Percentiles rank a stretch among this genome's conserved stretches.
phyloP scores from a whole-genome alignment of 1,140 invertebrate genomes.

The Drosophila ohnishii region DNA sequence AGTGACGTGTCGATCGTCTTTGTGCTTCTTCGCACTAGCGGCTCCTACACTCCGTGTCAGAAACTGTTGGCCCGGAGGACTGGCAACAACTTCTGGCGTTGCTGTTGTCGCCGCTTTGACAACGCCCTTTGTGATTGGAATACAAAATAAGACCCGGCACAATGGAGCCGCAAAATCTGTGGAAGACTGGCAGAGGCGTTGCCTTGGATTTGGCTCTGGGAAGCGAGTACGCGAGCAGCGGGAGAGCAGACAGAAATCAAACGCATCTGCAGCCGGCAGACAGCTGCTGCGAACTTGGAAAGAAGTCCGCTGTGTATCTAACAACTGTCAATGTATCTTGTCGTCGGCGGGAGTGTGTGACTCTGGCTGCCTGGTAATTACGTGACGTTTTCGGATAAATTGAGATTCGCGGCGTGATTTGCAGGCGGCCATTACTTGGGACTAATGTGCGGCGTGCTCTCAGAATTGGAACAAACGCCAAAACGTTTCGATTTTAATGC shows the following conservation, averaged over 20 bases:
- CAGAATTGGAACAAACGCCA: slow-evolving; percentile 78
- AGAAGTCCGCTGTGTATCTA: slow-evolving; percentile 55
- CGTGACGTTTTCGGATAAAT: slow-evolving; percentile 82
- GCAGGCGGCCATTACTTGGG: slow-evolving; percentile 67
- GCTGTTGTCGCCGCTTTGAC: slow-evolving; percentile 76
- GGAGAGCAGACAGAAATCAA: slow-evolving; percentile 65
- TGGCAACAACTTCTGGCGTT: slow-evolving; percentile 68
- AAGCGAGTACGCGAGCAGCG: slow-evolving; percentile 9
- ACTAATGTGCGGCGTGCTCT: slow-evolving; percentile 75
- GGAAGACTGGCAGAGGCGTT: slow-evolving; percentile 52
- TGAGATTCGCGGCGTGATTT: slow-evolving; percentile 74
- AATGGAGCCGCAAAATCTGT: slow-evolving; percentile 57
- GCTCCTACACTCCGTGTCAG: slow-evolving; percentile 41
- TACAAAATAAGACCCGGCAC: slow-evolving; percentile 71
- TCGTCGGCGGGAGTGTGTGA: slow-evolving; percentile 19
- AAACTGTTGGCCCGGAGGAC: slow-evolving; percentile 53
- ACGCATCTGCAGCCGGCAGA: slow-evolving; percentile 69
- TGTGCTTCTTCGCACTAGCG: slow-evolving; percentile 35
- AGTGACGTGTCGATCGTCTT: slow-evolving; percentile 73
- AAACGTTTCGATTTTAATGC: slow-evolving; percentile 68
- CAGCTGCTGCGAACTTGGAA: slow-evolving; percentile 70
- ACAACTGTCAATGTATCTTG: slow-evolving; percentile 12
- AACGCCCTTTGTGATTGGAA: slow-evolving; percentile 80
- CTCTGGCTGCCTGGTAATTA: slow-evolving; percentile 62
- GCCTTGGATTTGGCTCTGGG: slow-evolving; percentile 13